phyloP scores from a whole-genome alignment of 2,797 vertebrate species.

The Knipowitschia caucasica region DNA sequence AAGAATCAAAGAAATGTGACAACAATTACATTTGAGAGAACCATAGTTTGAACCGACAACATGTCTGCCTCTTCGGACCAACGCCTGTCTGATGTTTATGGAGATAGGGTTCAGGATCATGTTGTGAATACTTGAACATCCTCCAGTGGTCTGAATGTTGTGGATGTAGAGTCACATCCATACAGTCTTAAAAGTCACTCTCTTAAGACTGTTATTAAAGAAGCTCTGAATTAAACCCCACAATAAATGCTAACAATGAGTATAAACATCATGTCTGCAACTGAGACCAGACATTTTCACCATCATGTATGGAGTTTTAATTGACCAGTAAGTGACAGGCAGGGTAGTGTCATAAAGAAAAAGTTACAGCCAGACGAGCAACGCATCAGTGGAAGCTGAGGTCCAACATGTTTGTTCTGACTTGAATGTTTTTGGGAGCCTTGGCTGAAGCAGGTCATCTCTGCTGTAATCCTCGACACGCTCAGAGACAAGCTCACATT shows the following conservation, averaged over 20 bases:
- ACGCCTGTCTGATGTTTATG: constrained; percentile 9
- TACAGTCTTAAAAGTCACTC: too few relatives aligned
- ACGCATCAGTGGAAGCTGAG: too few relatives aligned
- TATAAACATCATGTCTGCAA: too few relatives aligned
- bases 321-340: background rate
- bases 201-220: too few relatives aligned
- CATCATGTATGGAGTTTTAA: too few relatives aligned
- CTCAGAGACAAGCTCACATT: constrained; percentile 28
- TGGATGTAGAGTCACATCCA: too few relatives aligned
- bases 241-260: too few relatives aligned
- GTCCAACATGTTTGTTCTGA: background rate
- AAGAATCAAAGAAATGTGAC: constrained; percentile 51
- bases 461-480: constrained; percentile 1
- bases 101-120: constrained; percentile 1
- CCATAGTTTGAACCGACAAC: background rate
- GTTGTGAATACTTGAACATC: background rate
- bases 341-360: background rate
- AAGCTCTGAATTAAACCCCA: too few relatives aligned
- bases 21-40: constrained; percentile 27
- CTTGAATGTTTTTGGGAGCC: too few relatives aligned
- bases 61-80: background rate
- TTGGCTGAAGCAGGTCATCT: constrained; percentile 1
- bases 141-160: too few relatives aligned
- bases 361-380: background rate
- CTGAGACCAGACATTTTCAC: too few relatives aligned